These are phyloP conservation scores for Pinctada fucata DNA, from an alignment of 2,888 invertebrate genomes.

Conservation along the genomic window DNA sequence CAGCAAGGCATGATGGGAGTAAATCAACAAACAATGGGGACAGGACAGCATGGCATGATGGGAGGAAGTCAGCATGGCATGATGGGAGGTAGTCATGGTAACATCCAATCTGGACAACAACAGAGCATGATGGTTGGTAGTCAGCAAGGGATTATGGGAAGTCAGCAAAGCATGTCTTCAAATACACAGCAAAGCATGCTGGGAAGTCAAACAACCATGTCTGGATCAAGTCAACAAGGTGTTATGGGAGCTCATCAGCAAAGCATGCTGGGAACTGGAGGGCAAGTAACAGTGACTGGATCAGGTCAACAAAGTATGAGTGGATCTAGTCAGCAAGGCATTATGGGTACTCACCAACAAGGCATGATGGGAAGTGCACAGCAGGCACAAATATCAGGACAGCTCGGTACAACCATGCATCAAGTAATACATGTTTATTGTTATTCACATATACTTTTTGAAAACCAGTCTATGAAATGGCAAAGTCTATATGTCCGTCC, in stretches of 20 bases:
- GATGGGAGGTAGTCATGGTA: constrained; percentile 34
- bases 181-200: not conserved
- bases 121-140: constrained; percentile 44
- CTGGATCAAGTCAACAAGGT: constrained; percentile 7
- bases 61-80: constrained; percentile 29
- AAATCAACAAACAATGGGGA: constrained; percentile 26
- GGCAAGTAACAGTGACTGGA: constrained; percentile 9
- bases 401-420: not conserved
- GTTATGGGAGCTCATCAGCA: constrained; percentile 3
- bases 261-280: not conserved
- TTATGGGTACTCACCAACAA: constrained; percentile 41
- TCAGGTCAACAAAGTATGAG: constrained; percentile 28
- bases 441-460: too few relatives aligned
- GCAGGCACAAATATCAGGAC: not conserved
- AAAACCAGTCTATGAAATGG: too few relatives aligned
- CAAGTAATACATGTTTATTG: not conserved
- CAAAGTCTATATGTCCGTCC: too few relatives aligned
- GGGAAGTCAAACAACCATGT: not conserved
- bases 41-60: constrained; percentile 31
- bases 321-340: constrained; percentile 24
- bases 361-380: constrained; percentile 43
- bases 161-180: constrained; percentile 36
- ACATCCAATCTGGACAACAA: not conserved
- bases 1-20: constrained; percentile 41
- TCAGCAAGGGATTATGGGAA: constrained; percentile 42